Conservation (phyloP, 2,797 vertebrate species). For the Meriones psammophilus region DNA sequence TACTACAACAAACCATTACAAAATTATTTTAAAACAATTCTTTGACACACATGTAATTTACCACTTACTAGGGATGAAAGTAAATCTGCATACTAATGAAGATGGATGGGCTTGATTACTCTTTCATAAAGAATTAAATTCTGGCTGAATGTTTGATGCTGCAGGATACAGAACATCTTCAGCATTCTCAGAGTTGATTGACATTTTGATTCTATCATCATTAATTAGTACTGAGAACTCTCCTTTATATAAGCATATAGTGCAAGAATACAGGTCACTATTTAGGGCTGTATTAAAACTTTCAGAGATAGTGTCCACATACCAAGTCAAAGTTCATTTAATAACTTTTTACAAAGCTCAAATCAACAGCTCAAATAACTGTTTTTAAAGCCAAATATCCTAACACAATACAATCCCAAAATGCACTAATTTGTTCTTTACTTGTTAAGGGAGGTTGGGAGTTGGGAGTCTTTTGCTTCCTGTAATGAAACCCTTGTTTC, state of each 20-base stretch:
- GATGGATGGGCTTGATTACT: not conserved
- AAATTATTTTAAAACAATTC: not conserved
- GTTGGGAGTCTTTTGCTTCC: not conserved
- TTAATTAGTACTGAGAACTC: not conserved
- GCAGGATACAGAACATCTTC: not conserved
- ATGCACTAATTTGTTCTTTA: not conserved
- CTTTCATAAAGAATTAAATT: not conserved
- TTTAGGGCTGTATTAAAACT: not conserved
- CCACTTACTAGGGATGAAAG: not conserved
- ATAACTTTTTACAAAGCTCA: not conserved
- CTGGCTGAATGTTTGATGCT: not conserved
- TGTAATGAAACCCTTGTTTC: not conserved
- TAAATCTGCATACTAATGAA: not conserved
- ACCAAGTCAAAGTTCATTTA: not conserved
- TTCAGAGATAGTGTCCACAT: not conserved
- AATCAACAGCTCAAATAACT: not conserved
- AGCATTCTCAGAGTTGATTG: not conserved
- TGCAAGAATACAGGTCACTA: not conserved
- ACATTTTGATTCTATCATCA: not conserved
- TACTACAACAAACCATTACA: not conserved
- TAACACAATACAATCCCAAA: not conserved
- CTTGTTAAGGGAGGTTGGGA: too few relatives aligned
- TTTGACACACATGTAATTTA: not conserved
- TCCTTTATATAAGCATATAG: not conserved
- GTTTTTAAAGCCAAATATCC: not conserved